These are phyloP conservation scores for Bombus polaris DNA, from an alignment of 1,140 invertebrate genomes.

Conservation along the genomic window DNA sequence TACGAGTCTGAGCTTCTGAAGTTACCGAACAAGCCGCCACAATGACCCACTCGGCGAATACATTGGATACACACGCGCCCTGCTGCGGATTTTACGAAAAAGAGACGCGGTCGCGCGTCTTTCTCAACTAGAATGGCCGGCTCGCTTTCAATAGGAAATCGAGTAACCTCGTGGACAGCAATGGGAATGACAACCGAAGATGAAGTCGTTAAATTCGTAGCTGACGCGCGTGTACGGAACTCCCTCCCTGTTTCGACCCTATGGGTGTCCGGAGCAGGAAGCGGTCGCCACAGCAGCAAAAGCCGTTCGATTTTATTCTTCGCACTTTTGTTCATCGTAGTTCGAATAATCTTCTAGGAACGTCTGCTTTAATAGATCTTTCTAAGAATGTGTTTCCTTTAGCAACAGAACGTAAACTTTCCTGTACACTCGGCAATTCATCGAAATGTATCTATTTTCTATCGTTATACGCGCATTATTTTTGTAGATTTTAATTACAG, in stretches of 20 bases:
- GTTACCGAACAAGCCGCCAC: slow-evolving; percentile 49
- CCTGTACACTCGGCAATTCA: too few species aligned
- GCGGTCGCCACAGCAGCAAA: too few species aligned
- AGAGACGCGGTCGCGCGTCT: slow-evolving; percentile 29
- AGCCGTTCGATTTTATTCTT: too few species aligned
- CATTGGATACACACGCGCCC: slow-evolving; percentile 25
- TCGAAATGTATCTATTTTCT: too few species aligned
- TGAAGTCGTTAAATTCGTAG: slow-evolving; percentile 59
- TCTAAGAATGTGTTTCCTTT: too few species aligned
- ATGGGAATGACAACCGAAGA: slow-evolving; percentile 34
- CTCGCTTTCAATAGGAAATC: slow-evolving; percentile 41
- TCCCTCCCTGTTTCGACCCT: neutral
- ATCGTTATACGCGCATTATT: too few species aligned
- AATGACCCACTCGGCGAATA: slow-evolving; percentile 56
- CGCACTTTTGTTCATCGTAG: too few species aligned
- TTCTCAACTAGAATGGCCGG: slow-evolving; percentile 15
- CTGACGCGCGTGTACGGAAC: neutral
- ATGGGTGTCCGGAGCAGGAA: too few species aligned
- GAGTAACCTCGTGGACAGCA: slow-evolving; percentile 43
- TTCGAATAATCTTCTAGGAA: too few species aligned
- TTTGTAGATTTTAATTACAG: too few species aligned
- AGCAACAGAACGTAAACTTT: too few species aligned
- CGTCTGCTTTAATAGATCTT: too few species aligned
- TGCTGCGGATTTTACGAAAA: slow-evolving; percentile 40
- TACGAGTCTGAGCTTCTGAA: slow-evolving; percentile 59